Conservation (phyloP, 2,113 vertebrate species). For the Cromileptes altivelis region DNA sequence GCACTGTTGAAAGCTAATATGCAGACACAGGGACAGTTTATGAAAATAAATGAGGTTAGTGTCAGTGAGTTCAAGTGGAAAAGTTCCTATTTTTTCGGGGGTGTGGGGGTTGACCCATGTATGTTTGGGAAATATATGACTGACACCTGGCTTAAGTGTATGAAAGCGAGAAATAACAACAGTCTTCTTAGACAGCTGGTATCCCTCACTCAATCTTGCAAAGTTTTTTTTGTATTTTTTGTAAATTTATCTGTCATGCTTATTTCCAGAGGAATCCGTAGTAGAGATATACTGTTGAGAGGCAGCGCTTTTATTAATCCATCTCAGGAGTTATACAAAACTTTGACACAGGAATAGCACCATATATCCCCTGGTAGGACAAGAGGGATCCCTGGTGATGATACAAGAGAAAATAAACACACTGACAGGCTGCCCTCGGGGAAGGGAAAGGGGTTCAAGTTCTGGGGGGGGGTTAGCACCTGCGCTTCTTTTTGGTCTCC, state of each 20-base stretch:
- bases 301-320: constrained; percentile 34
- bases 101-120: constrained; percentile 34
- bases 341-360: constrained; percentile 43
- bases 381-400: constrained; percentile 70
- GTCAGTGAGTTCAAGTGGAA: constrained; percentile 73
- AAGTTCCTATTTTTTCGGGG: constrained; percentile 45
- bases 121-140: constrained; percentile 62
- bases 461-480: constrained; percentile 65
- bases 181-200: neutral
- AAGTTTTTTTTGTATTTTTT: neutral
- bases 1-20: constrained; percentile 41
- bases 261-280: constrained; percentile 15
- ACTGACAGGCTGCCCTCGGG: constrained; percentile 70
- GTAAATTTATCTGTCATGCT: neutral
- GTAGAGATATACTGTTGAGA: neutral
- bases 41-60: constrained; percentile 48
- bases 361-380: constrained; percentile 54
- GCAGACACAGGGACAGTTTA: constrained; percentile 44
- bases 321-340: constrained; percentile 41
- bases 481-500: constrained; percentile 68
- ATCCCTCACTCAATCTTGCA: neutral
- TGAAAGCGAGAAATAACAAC: constrained; percentile 25
- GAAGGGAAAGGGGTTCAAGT: constrained; percentile 57
- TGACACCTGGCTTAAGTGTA: constrained; percentile 66
- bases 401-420: constrained; percentile 80